phyloP scores from a whole-genome alignment of 2,113 vertebrate genomes.

The Diadophis punctatus region DNA sequence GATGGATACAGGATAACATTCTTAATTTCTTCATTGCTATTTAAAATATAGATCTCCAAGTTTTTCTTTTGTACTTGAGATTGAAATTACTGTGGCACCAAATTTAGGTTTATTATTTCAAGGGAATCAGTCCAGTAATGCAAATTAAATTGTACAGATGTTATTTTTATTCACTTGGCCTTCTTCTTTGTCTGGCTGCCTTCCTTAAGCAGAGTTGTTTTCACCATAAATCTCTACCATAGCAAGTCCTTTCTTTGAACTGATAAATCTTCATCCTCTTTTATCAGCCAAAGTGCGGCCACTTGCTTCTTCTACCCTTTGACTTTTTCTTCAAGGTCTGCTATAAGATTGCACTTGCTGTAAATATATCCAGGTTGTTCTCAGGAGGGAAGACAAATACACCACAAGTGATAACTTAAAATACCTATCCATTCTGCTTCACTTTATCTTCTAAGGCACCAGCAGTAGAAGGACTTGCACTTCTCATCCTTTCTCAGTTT shows the following conservation, averaged over 20 bases:
- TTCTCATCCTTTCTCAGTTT: not conserved
- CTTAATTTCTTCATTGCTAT: not conserved
- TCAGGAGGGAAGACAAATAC: not conserved
- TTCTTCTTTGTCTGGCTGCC: not conserved
- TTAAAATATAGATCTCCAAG: not conserved
- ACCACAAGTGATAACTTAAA: not conserved
- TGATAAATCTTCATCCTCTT: not conserved
- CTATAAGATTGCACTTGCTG: not conserved
- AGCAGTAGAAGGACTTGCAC: not conserved
- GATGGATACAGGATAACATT: not conserved
- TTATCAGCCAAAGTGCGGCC: not conserved
- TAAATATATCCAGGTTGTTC: not conserved
- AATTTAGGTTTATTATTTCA: not conserved
- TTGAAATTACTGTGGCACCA: not conserved
- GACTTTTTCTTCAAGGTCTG: not conserved
- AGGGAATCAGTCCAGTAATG: not conserved
- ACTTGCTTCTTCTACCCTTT: not conserved
- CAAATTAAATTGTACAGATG: not conserved
- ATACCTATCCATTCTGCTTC: not conserved
- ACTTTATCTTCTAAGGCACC: not conserved
- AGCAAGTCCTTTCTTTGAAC: not conserved
- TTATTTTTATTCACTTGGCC: not conserved
- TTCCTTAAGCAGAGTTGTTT: not conserved
- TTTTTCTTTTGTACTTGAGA: not conserved
- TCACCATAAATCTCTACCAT: not conserved